These are phyloP conservation scores for Troilus luridus DNA, from an alignment of 2,888 invertebrate species.

Conservation along the genomic window DNA sequence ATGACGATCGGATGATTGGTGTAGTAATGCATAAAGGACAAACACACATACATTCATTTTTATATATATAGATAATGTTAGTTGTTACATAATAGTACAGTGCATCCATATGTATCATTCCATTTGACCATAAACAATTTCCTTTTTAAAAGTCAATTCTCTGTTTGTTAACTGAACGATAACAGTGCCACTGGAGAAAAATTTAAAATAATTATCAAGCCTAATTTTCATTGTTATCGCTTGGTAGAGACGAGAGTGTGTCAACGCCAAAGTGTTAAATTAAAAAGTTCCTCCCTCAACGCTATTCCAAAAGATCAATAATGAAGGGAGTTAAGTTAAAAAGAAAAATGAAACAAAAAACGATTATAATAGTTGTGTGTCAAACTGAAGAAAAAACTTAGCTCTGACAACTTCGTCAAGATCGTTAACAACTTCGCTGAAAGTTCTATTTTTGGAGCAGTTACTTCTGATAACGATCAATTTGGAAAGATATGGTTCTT, in stretches of 20 bases:
- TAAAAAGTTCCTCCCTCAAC: background rate
- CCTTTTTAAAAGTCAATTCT: too few relatives aligned
- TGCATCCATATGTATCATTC: too few relatives aligned
- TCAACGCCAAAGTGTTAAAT: background rate
- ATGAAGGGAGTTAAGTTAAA: background rate
- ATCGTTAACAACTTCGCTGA: constrained; percentile 9
- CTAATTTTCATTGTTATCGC: background rate
- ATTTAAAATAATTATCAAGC: too few relatives aligned
- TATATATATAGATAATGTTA: too few relatives aligned
- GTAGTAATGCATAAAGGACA: too few relatives aligned
- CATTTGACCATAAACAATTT: too few relatives aligned
- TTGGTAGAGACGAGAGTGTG: background rate
- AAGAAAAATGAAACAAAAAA: background rate
- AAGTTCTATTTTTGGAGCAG: background rate
- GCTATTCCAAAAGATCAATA: background rate
- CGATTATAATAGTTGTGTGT: background rate
- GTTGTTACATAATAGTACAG: too few relatives aligned
- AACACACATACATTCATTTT: too few relatives aligned
- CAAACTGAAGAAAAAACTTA: background rate
- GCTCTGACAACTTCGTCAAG: background rate
- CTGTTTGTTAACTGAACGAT: too few relatives aligned
- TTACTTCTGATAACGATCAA: background rate
- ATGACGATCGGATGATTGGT: too few relatives aligned
- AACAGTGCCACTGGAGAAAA: too few relatives aligned
- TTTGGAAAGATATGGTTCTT: background rate